These are phyloP conservation scores for Gobio gobio DNA, from an alignment of 2,113 vertebrate species.

Conservation along the genomic window DNA sequence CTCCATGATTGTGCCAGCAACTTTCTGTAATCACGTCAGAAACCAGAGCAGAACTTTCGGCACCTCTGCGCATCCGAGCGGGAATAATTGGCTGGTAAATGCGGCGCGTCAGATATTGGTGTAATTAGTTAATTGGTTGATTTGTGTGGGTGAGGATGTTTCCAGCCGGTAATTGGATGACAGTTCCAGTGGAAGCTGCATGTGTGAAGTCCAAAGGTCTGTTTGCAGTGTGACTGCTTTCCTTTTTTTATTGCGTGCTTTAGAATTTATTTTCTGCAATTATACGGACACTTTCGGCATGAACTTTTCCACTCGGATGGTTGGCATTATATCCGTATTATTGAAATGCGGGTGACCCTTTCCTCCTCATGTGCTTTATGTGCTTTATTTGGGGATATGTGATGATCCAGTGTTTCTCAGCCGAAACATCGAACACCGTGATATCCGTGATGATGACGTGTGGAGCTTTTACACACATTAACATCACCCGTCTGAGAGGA, in stretches of 20 bases:
- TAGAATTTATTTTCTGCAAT: constrained; percentile 33
- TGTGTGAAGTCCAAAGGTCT: constrained; percentile 65
- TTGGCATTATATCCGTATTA: background rate
- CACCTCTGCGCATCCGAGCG: constrained; percentile 35
- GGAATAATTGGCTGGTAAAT: constrained; percentile 70
- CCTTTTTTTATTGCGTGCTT: constrained; percentile 61
- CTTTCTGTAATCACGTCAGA: background rate
- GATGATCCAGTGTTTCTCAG: background rate
- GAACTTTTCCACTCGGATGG: background rate
- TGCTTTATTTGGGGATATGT: background rate
- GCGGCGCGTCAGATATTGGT: constrained; percentile 69
- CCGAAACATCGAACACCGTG: too few relatives aligned
- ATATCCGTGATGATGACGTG: too few relatives aligned
- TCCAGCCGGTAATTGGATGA: constrained; percentile 71
- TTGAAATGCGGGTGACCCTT: constrained; percentile 34
- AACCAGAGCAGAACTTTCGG: background rate
- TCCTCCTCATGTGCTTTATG: background rate
- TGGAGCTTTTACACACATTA: too few relatives aligned
- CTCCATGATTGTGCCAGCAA: background rate
- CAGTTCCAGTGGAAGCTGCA: constrained; percentile 68
- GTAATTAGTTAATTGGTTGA: constrained; percentile 77
- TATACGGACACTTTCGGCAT: background rate
- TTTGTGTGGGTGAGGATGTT: constrained; percentile 67
- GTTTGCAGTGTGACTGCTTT: constrained; percentile 41
- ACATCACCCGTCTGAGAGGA: too few relatives aligned